Conservation (phyloP, 1,140 invertebrate genomes). For the Drosophila mojavensis region DNA sequence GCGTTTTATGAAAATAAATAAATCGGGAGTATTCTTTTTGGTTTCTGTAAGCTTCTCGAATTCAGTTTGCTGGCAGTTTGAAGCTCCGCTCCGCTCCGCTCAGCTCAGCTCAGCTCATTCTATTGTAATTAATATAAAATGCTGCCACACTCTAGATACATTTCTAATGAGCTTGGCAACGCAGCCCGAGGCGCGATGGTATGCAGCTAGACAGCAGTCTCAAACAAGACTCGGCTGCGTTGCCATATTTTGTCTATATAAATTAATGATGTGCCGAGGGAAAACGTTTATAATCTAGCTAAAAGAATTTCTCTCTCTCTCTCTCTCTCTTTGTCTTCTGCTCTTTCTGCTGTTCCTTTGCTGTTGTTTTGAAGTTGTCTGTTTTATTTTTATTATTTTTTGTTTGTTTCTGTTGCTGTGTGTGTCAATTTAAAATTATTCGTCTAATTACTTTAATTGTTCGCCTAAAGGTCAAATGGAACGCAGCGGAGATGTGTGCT, state of each 20-base stretch:
- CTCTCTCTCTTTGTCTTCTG: background rate
- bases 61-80: background rate
- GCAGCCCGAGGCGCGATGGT: conserved; percentile 20
- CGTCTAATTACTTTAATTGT: conserved; percentile 77
- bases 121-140: conserved; percentile 57
- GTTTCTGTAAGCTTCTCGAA: background rate
- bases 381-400: background rate
- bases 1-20: background rate
- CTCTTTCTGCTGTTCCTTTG: conserved; percentile 4
- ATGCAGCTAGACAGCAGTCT: conserved; percentile 8
- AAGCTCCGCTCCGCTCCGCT: background rate
- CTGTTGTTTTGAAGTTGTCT: background rate
- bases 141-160: conserved; percentile 45
- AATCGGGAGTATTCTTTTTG: background rate
- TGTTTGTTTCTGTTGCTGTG: background rate
- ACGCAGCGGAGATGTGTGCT: background rate
- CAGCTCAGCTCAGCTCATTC: background rate
- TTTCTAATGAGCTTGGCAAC: conserved; percentile 45
- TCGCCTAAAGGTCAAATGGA: conserved; percentile 53
- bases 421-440: conserved; percentile 67
- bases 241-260: conserved; percentile 32
- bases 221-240: background rate
- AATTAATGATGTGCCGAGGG: conserved; percentile 67
- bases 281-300: conserved; percentile 41
- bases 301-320: background rate